Percentiles rank a stretch among this genome's conserved stretches.
These are phyloP conservation scores for Brenthis ino DNA, from an alignment of 2,888 invertebrate species.

Conservation along the genomic window DNA sequence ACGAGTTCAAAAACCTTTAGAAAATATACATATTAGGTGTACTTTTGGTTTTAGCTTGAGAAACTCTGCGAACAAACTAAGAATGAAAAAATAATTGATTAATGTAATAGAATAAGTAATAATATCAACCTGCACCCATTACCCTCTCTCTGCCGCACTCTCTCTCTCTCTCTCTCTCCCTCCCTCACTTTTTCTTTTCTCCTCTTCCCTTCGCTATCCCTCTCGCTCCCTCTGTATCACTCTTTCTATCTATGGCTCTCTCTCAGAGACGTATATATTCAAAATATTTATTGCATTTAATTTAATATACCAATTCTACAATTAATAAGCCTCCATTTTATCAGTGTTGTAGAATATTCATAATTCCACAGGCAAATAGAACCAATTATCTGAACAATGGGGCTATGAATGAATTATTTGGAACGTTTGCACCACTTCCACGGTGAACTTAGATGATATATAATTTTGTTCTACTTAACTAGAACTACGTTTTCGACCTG, in stretches of 20 bases:
- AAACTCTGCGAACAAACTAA: too few relatives aligned
- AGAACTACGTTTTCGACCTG: neutral
- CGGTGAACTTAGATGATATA: conserved; percentile 22
- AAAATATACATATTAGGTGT: too few relatives aligned
- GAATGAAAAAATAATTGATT: too few relatives aligned
- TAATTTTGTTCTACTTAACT: conserved; percentile 12
- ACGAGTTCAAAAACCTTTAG: too few relatives aligned
- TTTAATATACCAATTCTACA: conserved; percentile 5
- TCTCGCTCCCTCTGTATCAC: neutral
- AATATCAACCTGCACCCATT: too few relatives aligned
- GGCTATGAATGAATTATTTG: conserved; percentile 36
- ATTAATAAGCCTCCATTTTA: conserved; percentile 27
- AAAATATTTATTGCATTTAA: neutral
- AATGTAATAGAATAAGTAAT: too few relatives aligned
- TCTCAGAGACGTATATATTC: neutral
- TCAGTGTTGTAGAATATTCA: conserved; percentile 32
- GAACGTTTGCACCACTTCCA: conserved; percentile 18
- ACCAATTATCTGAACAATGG: conserved; percentile 38
- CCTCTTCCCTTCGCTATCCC: too few relatives aligned
- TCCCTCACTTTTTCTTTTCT: too few relatives aligned
- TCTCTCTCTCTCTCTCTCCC: too few relatives aligned
- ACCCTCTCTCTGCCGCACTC: too few relatives aligned
- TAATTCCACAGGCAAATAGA: conserved; percentile 36
- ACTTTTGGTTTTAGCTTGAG: too few relatives aligned
- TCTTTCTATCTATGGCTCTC: neutral